Evolutionary conservation across 2,113 vertebrate genomes (phyloP).

Genomic region (Ammospiza caudacuta): DNA sequence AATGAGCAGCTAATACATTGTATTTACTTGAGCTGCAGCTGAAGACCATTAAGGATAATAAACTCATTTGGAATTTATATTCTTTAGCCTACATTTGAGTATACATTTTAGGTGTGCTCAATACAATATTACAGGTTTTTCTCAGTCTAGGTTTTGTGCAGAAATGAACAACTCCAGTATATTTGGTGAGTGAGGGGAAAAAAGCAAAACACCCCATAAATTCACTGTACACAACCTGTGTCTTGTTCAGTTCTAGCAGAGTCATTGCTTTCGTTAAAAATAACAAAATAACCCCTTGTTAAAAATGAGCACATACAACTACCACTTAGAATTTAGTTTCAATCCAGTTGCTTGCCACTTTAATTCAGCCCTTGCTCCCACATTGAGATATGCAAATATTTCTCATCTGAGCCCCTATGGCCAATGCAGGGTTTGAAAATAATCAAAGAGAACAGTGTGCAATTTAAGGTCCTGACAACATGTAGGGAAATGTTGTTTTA

Average conservation of each 20-base stretch:
- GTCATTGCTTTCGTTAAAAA: background rate
- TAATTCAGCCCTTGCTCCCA: slow-evolving; percentile 26
- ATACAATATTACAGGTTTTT: background rate
- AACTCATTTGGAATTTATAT: background rate
- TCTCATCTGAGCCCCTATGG: slow-evolving; percentile 44
- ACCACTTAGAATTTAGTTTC: slow-evolving; percentile 45
- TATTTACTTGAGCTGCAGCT: slow-evolving; percentile 8
- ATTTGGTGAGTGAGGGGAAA: background rate
- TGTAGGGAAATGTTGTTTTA: slow-evolving; percentile 67
- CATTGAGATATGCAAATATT: slow-evolving; percentile 52
- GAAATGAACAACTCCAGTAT: background rate
- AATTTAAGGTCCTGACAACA: slow-evolving; percentile 70
- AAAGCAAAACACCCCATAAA: background rate
- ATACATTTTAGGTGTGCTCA: background rate
- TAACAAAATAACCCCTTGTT: background rate
- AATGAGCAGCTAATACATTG: background rate
- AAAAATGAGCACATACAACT: background rate
- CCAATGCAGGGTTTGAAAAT: slow-evolving; percentile 62
- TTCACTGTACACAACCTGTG: background rate
- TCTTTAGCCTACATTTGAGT: background rate
- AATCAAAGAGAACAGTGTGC: slow-evolving; percentile 68
- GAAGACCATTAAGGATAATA: background rate
- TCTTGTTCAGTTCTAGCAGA: background rate
- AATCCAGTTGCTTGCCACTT: slow-evolving; percentile 49
- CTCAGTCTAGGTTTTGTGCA: background rate